Evolutionary conservation across 2,113 vertebrate genomes (phyloP), one percentile per base, ranked within the genome.

Genomic region (Plectropomus leopardus): DNA sequence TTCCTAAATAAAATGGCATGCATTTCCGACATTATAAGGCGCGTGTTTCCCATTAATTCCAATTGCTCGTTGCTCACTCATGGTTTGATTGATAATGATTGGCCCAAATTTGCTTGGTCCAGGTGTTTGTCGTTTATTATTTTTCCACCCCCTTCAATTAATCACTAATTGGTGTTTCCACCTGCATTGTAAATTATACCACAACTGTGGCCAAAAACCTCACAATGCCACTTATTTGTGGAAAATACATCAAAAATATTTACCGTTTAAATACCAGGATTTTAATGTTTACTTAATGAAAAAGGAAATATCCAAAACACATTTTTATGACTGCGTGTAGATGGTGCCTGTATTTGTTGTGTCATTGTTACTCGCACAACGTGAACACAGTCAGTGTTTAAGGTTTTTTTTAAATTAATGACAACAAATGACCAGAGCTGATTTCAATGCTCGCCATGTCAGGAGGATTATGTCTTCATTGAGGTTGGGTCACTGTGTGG

Each of bases 131-230:
- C 65, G 76, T 94, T 94, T 90, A 92, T 95, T 94, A 92, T 88
- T 86, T 88, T 89, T 83, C 85, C 77, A 76, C 69, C 86, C 72
- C 85, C 89, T 92, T 89, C 86, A 92, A 95, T 95, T 95, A 93
- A 94, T 95, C 92, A 94, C 93, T 95, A 94, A 95, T 94, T 95
- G 92, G 82, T 92, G 85, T 94, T 91, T 94, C 85, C 94, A 95
- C 93, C 93, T 94, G 94, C 93, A 85, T 77, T 26, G 65, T 84
- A 92, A 93, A 94, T 82, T 76, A 72, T 26, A 76, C 64, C 73
- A 72, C 73, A 80, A 88, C 82, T 84, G 79, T 78, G 81, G 80
- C 88, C 87, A 88, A 85, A 89, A 82, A 55, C 51, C 76, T 72
- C 75, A 75, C 68, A 14, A 24, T 72, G 76, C 72, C 42, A 45